phyloP scores from a whole-genome alignment of 2,888 invertebrate species.

The Caenorhabditis sp. region DNA sequence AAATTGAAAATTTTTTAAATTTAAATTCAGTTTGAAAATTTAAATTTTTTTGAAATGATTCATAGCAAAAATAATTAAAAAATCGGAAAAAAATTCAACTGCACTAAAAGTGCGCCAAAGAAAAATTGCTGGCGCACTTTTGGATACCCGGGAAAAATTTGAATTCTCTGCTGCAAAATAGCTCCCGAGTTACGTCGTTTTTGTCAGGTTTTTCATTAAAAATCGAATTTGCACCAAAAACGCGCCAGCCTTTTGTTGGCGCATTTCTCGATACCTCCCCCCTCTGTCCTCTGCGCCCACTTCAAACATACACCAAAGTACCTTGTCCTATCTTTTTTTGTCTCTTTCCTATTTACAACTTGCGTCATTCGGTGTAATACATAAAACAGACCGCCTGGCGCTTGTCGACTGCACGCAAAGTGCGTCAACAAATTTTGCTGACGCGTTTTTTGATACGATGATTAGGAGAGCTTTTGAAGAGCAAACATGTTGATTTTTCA shows the following conservation, averaged over 20 bases:
- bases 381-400: neutral
- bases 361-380: slow-evolving; percentile 4
- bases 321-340: no score
- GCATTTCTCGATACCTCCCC: neutral
- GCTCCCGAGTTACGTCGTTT: no score
- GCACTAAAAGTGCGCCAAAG: neutral
- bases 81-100: neutral
- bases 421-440: neutral
- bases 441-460: neutral
- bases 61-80: no score
- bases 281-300: neutral
- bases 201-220: neutral
- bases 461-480: neutral
- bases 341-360: neutral
- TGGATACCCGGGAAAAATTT: neutral
- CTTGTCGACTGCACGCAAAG: neutral
- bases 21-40: no score
- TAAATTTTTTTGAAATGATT: no score
- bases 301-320: slow-evolving; percentile 2
- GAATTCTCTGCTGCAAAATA: neutral
- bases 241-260: neutral
- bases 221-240: neutral
- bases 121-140: neutral
- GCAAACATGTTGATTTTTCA: slow-evolving; percentile 9
- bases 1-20: no score